These are phyloP conservation scores for Helogale parvula DNA, from an alignment of 2,113 vertebrate genomes.

Conservation along the genomic window DNA sequence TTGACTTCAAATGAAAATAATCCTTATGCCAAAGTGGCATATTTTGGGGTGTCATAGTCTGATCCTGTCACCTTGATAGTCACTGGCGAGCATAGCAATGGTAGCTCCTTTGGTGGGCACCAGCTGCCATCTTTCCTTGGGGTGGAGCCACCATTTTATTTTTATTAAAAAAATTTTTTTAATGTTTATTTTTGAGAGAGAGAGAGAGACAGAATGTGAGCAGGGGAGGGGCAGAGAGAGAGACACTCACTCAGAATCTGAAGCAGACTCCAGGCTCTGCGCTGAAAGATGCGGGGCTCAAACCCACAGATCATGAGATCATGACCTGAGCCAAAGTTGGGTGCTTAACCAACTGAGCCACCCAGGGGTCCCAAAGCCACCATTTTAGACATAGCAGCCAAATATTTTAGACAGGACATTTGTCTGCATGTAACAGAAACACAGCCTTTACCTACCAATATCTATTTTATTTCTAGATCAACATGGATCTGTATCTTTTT, in stretches of 20 bases:
- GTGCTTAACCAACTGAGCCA: too few relatives aligned
- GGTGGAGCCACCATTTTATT: background rate
- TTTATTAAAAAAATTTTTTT: too few relatives aligned
- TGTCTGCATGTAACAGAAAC: background rate
- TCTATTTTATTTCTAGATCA: background rate
- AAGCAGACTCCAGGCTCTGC: too few relatives aligned
- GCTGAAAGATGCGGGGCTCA: too few relatives aligned
- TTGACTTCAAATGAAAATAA: background rate
- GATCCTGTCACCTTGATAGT: background rate
- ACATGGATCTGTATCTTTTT: background rate
- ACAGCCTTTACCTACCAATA: background rate
- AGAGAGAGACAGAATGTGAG: too few relatives aligned
- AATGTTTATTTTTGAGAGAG: too few relatives aligned
- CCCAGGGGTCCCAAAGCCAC: too few relatives aligned
- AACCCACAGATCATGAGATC: too few relatives aligned
- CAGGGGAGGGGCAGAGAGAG: too few relatives aligned
- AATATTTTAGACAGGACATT: background rate
- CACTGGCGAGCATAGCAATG: background rate
- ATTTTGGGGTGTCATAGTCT: background rate
- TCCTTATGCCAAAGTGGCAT: background rate
- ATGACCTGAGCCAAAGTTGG: too few relatives aligned
- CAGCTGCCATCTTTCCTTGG: background rate
- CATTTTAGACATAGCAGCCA: background rate
- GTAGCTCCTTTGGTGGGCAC: background rate
- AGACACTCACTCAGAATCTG: too few relatives aligned